Percentiles rank a stretch among this genome's conserved stretches.
phyloP scores from a whole-genome alignment of 1,140 invertebrate species.

The Drosophila mayri region DNA sequence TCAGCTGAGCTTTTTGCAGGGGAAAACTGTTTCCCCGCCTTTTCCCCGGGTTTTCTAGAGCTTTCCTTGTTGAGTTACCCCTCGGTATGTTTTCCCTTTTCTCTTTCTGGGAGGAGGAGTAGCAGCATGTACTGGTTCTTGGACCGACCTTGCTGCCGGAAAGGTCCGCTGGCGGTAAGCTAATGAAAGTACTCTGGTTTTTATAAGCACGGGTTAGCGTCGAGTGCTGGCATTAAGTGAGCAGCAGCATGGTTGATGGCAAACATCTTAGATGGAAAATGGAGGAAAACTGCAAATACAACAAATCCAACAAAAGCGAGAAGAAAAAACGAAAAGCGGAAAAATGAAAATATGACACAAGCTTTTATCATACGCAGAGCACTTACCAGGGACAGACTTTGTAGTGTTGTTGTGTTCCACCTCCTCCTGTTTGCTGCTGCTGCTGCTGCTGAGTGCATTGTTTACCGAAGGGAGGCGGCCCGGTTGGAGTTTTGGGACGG shows the following conservation, averaged over 20 bases:
- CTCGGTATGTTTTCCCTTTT: conserved; percentile 43
- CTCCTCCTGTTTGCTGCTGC: conserved; percentile 41
- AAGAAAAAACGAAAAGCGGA: conserved; percentile 5
- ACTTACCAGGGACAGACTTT: conserved; percentile 52
- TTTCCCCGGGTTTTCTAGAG: conserved; percentile 25
- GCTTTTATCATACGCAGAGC: conserved; percentile 73
- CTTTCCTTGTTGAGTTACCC: conserved; percentile 37
- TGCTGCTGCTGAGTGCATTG: conserved; percentile 66
- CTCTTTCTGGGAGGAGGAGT: not conserved
- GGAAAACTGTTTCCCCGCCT: conserved; percentile 18
- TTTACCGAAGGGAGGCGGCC: conserved; percentile 43
- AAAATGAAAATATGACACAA: conserved; percentile 57
- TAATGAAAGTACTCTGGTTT: conserved; percentile 76
- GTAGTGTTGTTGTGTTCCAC: conserved; percentile 28
- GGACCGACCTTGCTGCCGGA: conserved; percentile 41
- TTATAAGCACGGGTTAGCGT: conserved; percentile 52
- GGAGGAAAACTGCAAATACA: conserved; percentile 16
- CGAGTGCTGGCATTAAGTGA: conserved; percentile 60
- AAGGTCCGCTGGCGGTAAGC: conserved; percentile 65
- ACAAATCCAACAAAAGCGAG: conserved; percentile 14
- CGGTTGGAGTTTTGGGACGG: conserved; percentile 1
- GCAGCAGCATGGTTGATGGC: conserved; percentile 48
- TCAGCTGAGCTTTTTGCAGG: conserved; percentile 43
- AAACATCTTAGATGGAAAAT: conserved; percentile 18
- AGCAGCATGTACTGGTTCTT: conserved; percentile 14